phyloP scores from a whole-genome alignment of 2,113 vertebrate species.

The Rhegmatorhina hoffmannsi region DNA sequence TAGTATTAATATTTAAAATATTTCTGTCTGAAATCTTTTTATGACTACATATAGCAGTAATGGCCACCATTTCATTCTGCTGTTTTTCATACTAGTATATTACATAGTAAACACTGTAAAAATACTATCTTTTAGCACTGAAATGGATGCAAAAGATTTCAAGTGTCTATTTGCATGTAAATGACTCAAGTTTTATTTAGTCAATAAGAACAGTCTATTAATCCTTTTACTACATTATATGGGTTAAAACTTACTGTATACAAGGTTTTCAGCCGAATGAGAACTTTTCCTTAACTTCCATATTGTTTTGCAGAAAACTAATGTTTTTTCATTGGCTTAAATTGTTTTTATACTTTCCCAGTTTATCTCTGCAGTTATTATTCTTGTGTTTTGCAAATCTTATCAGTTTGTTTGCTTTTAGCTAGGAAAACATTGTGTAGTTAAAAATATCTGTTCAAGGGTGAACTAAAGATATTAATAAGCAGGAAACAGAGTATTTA shows the following conservation, averaged over 20 bases:
- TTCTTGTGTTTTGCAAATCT: not conserved
- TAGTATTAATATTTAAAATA: conserved; percentile 80
- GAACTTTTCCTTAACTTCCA: conserved; percentile 13
- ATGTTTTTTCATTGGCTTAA: not conserved
- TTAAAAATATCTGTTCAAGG: conserved; percentile 27
- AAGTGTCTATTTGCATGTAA: conserved; percentile 66
- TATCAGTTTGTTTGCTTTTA: not conserved
- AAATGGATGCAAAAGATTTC: conserved; percentile 46
- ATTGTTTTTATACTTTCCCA: not conserved
- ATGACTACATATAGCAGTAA: conserved; percentile 69
- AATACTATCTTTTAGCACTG: conserved; percentile 63
- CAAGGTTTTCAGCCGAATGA: conserved; percentile 4
- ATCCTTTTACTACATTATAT: conserved; percentile 42
- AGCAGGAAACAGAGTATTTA: conserved; percentile 16
- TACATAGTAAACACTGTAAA: conserved; percentile 67
- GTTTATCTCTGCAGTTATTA: not conserved
- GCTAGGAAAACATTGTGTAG: not conserved
- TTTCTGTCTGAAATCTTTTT: conserved; percentile 72
- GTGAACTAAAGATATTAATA: conserved; percentile 18
- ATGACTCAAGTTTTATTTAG: conserved; percentile 68
- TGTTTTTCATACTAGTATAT: conserved; percentile 67
- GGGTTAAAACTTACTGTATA: conserved; percentile 14
- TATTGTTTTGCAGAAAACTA: not conserved
- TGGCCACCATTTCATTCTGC: conserved; percentile 65
- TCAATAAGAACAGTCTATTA: conserved; percentile 62